Conservation (phyloP, 2,888 invertebrate genomes). For the Micoletzkya japonica region DNA sequence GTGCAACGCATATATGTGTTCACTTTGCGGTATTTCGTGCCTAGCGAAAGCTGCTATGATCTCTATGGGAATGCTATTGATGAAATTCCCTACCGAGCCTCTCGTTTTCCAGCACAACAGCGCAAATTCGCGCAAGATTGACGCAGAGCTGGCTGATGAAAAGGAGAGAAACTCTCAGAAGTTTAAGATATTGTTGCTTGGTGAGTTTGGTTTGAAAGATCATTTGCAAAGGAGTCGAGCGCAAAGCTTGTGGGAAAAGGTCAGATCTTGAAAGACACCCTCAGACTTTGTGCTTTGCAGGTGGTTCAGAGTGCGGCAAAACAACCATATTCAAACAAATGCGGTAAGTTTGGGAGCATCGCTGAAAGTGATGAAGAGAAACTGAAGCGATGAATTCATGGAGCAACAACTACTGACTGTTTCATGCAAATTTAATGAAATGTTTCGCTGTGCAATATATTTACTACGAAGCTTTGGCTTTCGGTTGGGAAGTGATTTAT, state of each 20-base stretch:
- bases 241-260: not conserved
- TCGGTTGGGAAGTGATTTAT: too few relatives aligned
- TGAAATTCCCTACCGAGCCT: not conserved
- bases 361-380: not conserved
- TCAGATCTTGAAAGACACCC: not conserved
- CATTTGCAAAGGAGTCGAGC: not conserved
- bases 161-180: constrained; percentile 37
- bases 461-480: not conserved
- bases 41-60: too few relatives aligned
- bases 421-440: too few relatives aligned
- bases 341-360: constrained; percentile 36
- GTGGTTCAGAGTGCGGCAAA: constrained; percentile 47
- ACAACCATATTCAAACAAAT: constrained; percentile 53
- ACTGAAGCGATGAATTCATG: not conserved
- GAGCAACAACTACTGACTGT: not conserved
- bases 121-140: constrained; percentile 40
- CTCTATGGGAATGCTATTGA: not conserved
- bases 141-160: constrained; percentile 43
- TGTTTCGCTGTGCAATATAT: too few relatives aligned
- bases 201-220: constrained; percentile 17
- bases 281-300: constrained; percentile 20
- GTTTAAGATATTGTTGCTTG: constrained; percentile 48
- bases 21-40: too few relatives aligned
- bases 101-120: not conserved
- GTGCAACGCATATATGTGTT: too few relatives aligned